phyloP scores from a whole-genome alignment of 1,140 invertebrate species.

The Teleopsis dalmanni region DNA sequence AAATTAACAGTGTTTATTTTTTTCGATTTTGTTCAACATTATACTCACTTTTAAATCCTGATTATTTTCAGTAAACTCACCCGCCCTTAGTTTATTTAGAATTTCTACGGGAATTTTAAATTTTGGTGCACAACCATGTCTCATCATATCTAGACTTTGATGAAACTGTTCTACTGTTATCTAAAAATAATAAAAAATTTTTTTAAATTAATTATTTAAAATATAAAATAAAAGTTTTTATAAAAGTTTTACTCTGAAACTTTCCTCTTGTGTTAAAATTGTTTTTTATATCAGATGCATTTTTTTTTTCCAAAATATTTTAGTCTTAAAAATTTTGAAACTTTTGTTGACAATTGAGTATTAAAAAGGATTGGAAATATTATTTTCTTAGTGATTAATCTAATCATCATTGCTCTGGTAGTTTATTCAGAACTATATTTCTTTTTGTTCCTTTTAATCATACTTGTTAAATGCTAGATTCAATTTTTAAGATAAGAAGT shows the following conservation, averaged over 20 bases:
- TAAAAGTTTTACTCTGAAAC: too few species aligned
- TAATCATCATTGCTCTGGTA: too few species aligned
- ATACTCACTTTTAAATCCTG: slow-evolving; percentile 23
- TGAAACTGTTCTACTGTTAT: slow-evolving; percentile 36
- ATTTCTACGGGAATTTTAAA: slow-evolving; percentile 25
- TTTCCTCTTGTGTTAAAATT: background rate
- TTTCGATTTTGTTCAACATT: background rate
- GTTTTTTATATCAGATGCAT: slow-evolving; percentile 2
- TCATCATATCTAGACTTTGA: slow-evolving; percentile 36
- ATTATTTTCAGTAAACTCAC: slow-evolving; percentile 21
- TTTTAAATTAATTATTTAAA: background rate
- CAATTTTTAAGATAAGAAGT: too few species aligned
- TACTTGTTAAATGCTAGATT: too few species aligned
- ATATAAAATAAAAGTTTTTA: too few species aligned
- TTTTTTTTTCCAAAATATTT: background rate
- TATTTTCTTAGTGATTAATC: too few species aligned
- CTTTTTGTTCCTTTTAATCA: too few species aligned
- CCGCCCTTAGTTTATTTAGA: slow-evolving; percentile 25
- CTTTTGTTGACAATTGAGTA: too few species aligned
- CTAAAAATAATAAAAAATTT: background rate
- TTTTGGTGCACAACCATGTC: slow-evolving; percentile 29
- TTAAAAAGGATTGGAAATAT: too few species aligned
- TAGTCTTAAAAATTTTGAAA: too few species aligned
- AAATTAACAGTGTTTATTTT: too few species aligned
- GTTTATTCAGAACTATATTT: too few species aligned